Evolutionary conservation across 2,888 invertebrate species (phyloP).

Genomic region (Pristionchus entomophagus): DNA sequence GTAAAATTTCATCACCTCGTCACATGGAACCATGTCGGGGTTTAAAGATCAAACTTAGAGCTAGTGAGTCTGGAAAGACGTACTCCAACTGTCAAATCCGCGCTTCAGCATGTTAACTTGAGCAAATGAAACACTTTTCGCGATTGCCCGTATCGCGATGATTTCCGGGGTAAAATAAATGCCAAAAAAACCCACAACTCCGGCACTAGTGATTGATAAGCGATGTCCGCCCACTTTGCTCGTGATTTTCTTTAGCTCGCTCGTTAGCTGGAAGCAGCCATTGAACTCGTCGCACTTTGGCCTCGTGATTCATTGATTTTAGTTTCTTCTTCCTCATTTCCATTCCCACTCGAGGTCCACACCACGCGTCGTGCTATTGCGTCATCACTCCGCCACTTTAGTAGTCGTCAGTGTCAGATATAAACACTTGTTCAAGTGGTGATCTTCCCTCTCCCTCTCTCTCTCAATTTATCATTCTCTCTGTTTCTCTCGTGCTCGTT

Average conservation of each 20-base stretch:
- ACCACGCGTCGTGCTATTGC: too few relatives aligned
- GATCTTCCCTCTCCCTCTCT: not conserved
- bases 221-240: too few relatives aligned
- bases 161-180: not conserved
- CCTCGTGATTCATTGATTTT: constrained; percentile 4
- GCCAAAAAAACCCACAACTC: too few relatives aligned
- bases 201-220: too few relatives aligned
- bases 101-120: too few relatives aligned
- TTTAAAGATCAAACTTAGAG: not conserved
- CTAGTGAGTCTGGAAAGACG: not conserved
- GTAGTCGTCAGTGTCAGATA: not conserved
- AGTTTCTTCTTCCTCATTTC: too few relatives aligned
- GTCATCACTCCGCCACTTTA: not conserved
- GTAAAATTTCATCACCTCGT: constrained; percentile 26
- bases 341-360: too few relatives aligned
- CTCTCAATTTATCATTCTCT: constrained; percentile 18
- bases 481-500: not conserved
- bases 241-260: not conserved
- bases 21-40: too few relatives aligned
- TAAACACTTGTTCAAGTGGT: constrained; percentile 32
- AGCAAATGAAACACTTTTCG: too few relatives aligned
- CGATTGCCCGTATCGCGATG: not conserved
- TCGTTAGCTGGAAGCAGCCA: not conserved
- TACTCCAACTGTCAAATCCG: not conserved
- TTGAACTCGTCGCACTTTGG: constrained; percentile 9